These are phyloP conservation scores for Notolabrus celidotus DNA, from an alignment of 2,797 vertebrate genomes.

Conservation along the genomic window DNA sequence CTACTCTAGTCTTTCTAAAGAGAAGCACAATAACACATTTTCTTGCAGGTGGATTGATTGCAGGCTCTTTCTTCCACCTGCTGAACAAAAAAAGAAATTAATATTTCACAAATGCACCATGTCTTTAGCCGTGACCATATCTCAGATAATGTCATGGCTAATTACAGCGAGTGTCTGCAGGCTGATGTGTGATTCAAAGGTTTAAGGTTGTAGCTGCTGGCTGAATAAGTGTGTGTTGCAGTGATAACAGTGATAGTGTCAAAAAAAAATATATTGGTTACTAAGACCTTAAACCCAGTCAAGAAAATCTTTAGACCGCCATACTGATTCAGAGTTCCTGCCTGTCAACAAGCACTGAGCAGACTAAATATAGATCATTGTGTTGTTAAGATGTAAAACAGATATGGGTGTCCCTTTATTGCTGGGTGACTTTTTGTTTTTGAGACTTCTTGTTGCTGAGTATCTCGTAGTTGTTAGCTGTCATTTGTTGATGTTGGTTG, in stretches of 20 bases:
- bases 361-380: background rate
- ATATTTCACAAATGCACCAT: conserved; percentile 24
- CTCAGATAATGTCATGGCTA: conserved; percentile 26
- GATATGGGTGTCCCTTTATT: no score
- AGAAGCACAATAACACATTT: conserved; percentile 8
- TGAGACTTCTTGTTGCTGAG: no score
- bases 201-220: conserved; percentile 6
- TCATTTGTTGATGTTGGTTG: no score
- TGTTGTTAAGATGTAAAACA: no score
- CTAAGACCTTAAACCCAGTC: conserved; percentile 25
- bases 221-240: conserved; percentile 1
- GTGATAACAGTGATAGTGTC: conserved; percentile 15
- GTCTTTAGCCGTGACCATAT: conserved; percentile 7
- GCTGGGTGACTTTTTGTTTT: no score
- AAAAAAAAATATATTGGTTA: conserved; percentile 33
- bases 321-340: conserved; percentile 7
- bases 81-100: conserved; percentile 13
- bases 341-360: conserved; percentile 4
- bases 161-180: conserved; percentile 20
- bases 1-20: conserved; percentile 8
- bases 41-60: conserved; percentile 17
- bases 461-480: no score
- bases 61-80: background rate
- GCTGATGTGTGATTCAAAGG: conserved; percentile 12
- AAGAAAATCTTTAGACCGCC: conserved; percentile 36